Conservation (phyloP, 2,888 invertebrate genomes). For the Arrhopalites spinosus region DNA sequence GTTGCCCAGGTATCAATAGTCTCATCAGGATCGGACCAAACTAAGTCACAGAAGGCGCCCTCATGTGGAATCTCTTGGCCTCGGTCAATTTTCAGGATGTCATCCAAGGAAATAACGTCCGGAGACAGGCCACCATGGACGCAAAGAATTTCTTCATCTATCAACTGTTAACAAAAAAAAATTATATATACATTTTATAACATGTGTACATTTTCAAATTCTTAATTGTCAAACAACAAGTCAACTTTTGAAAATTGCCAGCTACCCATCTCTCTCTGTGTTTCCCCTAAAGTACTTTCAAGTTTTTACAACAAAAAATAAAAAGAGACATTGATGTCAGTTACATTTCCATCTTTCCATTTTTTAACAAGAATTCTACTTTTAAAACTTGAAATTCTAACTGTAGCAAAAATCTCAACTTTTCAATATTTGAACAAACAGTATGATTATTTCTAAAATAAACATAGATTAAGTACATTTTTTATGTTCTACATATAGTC, state of each 20-base stretch:
- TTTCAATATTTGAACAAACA: not conserved
- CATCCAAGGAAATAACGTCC: slow-evolving; percentile 93
- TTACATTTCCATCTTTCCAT: no score
- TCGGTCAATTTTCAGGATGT: slow-evolving; percentile 91
- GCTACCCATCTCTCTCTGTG: not conserved
- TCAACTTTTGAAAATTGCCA: not conserved
- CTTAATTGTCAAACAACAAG: not conserved
- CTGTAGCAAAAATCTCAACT: not conserved
- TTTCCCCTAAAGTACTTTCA: not conserved
- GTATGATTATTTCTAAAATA: no score
- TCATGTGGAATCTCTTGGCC: slow-evolving; percentile 98
- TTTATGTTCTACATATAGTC: not conserved
- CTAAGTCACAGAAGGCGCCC: slow-evolving; percentile 95
- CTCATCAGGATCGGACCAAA: slow-evolving; percentile 99
- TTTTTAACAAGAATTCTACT: no score
- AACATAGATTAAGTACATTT: not conserved
- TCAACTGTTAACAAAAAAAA: slow-evolving; percentile 70
- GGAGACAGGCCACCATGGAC: slow-evolving; percentile 98
- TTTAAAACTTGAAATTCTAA: not conserved
- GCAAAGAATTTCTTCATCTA: slow-evolving; percentile 96
- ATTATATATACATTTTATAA: not conserved
- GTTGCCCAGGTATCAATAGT: slow-evolving; percentile 85
- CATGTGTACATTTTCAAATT: not conserved
- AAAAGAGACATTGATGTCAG: no score
- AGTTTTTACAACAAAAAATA: no score